phyloP scores from a whole-genome alignment of 2,888 invertebrate species.

The Lithophane leautieri region DNA sequence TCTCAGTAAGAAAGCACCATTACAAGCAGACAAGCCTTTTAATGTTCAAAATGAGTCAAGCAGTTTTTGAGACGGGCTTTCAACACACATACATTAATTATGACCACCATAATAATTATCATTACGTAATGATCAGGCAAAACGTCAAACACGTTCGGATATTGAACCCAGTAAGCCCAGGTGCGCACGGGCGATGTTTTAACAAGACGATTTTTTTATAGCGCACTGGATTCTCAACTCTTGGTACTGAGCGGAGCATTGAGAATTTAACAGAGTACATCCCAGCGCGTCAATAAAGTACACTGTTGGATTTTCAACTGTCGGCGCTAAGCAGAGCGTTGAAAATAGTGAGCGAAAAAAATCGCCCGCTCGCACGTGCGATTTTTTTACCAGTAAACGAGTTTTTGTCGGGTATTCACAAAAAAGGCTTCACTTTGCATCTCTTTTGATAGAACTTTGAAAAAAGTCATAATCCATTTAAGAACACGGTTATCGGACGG shows the following conservation, averaged over 20 bases:
- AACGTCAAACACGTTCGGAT: slow-evolving; percentile 32
- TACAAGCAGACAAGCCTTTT: background rate
- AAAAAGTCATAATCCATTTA: slow-evolving; percentile 52
- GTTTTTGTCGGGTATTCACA: slow-evolving; percentile 46
- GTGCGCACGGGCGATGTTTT: background rate
- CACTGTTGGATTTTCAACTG: background rate
- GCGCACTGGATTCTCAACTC: background rate
- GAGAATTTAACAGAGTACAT: background rate
- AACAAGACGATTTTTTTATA: background rate
- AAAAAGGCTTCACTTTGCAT: slow-evolving; percentile 32
- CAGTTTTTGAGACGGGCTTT: slow-evolving; percentile 23
- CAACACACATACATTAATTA: slow-evolving; percentile 28
- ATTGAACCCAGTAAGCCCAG: slow-evolving; percentile 41
- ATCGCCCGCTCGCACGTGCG: background rate
- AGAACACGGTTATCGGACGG: slow-evolving; percentile 22
- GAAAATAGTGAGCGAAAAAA: background rate
- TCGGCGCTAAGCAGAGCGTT: background rate
- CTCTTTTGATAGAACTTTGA: slow-evolving; percentile 5
- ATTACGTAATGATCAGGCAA: slow-evolving; percentile 41
- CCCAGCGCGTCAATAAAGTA: background rate
- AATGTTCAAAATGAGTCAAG: slow-evolving; percentile 27
- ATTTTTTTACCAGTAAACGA: slow-evolving; percentile 27
- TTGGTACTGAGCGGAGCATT: background rate
- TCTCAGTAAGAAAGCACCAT: background rate
- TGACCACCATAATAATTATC: slow-evolving; percentile 9